Percentiles rank a stretch among this genome's conserved stretches.
Evolutionary conservation across 2,113 vertebrate species (phyloP).

Genomic region (Machaerirhynchus nigripectus): DNA sequence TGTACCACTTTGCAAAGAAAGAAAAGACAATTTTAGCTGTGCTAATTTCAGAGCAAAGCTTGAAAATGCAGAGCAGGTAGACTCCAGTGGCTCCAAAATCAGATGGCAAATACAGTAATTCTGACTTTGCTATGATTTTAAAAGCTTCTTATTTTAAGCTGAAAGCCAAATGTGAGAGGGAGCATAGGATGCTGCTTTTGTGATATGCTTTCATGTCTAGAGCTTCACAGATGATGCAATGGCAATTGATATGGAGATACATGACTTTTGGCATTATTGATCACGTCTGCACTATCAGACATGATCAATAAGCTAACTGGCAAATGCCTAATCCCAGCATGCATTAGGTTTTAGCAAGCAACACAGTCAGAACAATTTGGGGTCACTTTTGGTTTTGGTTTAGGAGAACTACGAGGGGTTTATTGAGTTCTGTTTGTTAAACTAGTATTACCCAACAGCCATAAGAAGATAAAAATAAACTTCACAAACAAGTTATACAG

Average conservation of each 20-base stretch:
- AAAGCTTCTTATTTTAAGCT: not conserved
- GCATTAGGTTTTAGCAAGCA: not conserved
- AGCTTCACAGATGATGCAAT: not conserved
- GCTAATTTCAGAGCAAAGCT: not conserved
- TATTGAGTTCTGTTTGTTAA: not conserved
- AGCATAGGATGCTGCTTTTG: not conserved
- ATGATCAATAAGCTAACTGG: not conserved
- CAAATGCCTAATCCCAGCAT: not conserved
- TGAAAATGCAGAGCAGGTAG: not conserved
- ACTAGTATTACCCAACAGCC: not conserved
- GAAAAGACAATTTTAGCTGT: not conserved
- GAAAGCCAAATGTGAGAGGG: not conserved
- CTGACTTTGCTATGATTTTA: not conserved
- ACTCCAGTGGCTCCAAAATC: not conserved
- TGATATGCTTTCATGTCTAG: not conserved
- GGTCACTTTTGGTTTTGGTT: not conserved
- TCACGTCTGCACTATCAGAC: not conserved
- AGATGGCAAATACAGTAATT: not conserved
- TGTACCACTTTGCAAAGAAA: not conserved
- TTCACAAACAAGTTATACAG: not conserved
- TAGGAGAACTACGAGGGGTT: not conserved
- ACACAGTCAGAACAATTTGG: not conserved
- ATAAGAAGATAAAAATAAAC: not conserved
- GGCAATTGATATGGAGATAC: not conserved
- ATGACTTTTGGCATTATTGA: constrained; percentile 3